These are phyloP conservation scores for Heliothis subflexa DNA, from an alignment of 1,140 invertebrate species.

Conservation along the genomic window DNA sequence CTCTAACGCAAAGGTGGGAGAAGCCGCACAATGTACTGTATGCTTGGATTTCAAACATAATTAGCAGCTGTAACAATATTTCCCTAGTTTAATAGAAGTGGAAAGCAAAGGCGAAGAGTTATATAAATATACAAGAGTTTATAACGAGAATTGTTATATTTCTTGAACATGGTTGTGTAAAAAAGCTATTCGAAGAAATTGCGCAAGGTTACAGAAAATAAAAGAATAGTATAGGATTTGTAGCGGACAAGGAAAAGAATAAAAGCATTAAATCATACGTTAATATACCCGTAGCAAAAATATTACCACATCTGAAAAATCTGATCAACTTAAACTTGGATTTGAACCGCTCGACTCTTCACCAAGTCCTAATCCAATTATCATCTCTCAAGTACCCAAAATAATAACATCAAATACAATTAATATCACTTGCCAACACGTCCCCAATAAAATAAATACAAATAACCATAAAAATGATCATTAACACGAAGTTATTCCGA, in stretches of 20 bases:
- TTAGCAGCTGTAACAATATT: background rate
- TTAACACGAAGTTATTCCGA: slow-evolving; percentile 21
- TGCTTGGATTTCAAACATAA: slow-evolving; percentile 15
- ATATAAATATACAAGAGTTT: background rate
- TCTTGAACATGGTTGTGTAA: background rate
- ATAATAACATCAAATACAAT: background rate
- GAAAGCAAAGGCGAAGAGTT: background rate
- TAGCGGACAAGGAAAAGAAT: no score
- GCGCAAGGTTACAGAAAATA: no score
- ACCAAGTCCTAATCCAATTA: no score
- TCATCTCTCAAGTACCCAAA: background rate
- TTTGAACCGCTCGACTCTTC: no score
- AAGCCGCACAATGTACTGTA: slow-evolving; percentile 11
- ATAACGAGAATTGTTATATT: background rate
- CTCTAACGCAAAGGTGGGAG: background rate
- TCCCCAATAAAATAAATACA: background rate
- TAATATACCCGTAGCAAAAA: background rate
- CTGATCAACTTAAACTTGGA: background rate
- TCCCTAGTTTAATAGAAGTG: background rate
- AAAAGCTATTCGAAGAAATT: no score
- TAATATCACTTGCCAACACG: slow-evolving; percentile 1
- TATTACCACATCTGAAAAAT: background rate
- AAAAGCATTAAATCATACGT: no score
- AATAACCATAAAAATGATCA: slow-evolving; percentile 31
- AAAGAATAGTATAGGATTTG: no score